Evolutionary conservation across 2,797 vertebrate genomes (phyloP), one percentile per base, ranked within the genome.

Genomic region (Parauchenoglanis punctatus): DNA sequence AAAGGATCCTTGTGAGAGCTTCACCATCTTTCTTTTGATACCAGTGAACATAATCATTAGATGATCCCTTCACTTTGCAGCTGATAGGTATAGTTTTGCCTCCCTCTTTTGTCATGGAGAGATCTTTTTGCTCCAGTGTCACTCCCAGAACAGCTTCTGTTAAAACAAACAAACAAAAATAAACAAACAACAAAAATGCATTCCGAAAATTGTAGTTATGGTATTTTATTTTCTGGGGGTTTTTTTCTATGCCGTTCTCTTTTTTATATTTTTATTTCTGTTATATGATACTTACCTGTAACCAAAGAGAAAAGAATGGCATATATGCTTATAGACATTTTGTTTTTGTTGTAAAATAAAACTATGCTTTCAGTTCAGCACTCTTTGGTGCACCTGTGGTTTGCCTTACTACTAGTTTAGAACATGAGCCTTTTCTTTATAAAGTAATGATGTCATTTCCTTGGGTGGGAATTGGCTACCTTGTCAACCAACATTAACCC

Each of bases 1-100:
- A 90, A 1, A 90, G 54, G 2, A 90, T 85, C n/a, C 88, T 87
- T 40, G 35, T 88, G 0, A 92, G 7, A 20, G 7, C 52, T 78
- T 78, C 49, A 20, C 52, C 75, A 0, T 78, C 76, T 78, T 78
- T 78, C 76, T 78, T 54, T 78, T 78, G 76, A 52, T 78, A 78
- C 76, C 76, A 78, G 76, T 78, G 76, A 2, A 78, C n/a, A 56
- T 78, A 78, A 2, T 13, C 18, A 3, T 1, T 28, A 6, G n/a
- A 1, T 54, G 28, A 54, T 0, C 0, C 6, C 0, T 15, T 54
- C 25, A 77, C 75, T n/a, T 18, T 28, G 75, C 75, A 77, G 13
- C 6, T 77, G 49, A 77, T 77, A n/a, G 1, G 13, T 7, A 49
- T 15, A 52, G 11, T 75, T 75, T 75, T 75, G 44, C 25, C 44